phyloP scores from a whole-genome alignment of 2,113 vertebrate species.

The Falco punctatus region DNA sequence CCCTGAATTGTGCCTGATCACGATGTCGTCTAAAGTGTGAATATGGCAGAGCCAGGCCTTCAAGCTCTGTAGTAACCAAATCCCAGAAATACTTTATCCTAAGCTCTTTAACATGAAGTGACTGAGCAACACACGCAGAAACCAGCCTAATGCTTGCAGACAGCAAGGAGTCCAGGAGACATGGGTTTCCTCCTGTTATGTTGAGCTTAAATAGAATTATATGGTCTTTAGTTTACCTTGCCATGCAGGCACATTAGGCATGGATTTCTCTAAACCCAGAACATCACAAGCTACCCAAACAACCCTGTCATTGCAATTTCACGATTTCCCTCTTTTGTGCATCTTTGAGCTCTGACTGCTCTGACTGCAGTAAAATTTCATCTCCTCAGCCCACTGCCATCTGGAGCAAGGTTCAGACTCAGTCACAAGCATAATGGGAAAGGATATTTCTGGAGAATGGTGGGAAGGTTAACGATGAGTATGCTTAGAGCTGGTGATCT shows the following conservation, averaged over 20 bases:
- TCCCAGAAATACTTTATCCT: background rate
- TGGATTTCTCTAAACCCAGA: conserved; percentile 57
- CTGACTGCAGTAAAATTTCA: conserved; percentile 47
- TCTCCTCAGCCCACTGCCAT: conserved; percentile 61
- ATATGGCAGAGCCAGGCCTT: background rate
- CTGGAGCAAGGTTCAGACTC: conserved; percentile 66
- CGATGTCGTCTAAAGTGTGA: background rate
- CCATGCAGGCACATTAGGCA: conserved; percentile 46
- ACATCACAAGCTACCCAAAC: conserved; percentile 58
- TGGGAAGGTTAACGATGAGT: conserved; percentile 36
- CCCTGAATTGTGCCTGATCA: background rate
- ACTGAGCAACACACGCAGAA: background rate
- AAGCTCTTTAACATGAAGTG: background rate
- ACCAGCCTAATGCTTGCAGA: background rate
- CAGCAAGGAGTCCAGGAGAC: background rate
- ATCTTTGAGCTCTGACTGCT: conserved; percentile 50
- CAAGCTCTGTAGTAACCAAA: background rate
- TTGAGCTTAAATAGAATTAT: conserved; percentile 28
- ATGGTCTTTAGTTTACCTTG: conserved; percentile 66
- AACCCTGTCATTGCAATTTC: conserved; percentile 66
- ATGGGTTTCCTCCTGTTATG: background rate
- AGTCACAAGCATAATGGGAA: conserved; percentile 18
- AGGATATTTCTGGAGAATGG: conserved; percentile 50
- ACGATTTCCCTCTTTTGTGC: conserved; percentile 54
- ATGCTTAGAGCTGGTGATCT: background rate